Conservation (phyloP, 2,888 invertebrate species). For the Calephelis perditalis region DNA sequence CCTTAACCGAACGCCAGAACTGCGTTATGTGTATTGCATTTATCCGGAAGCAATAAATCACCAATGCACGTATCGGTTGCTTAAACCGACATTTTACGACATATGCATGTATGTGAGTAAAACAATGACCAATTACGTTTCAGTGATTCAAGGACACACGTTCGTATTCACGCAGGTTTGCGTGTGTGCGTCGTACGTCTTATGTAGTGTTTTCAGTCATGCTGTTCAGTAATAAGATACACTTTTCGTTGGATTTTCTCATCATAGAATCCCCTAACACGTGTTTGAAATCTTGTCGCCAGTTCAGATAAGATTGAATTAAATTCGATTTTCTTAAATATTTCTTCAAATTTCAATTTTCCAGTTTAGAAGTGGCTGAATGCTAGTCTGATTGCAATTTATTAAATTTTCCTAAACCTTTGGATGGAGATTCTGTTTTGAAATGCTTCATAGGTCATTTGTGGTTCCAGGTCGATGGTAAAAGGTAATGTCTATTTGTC, state of each 20-base stretch:
- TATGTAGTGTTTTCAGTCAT: not conserved
- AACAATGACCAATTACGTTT: slow-evolving; percentile 9
- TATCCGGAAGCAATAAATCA: slow-evolving; percentile 28
- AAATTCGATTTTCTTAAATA: not conserved
- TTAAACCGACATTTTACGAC: slow-evolving; percentile 29
- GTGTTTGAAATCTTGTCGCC: not conserved
- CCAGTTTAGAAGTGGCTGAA: too few relatives aligned
- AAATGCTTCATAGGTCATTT: too few relatives aligned
- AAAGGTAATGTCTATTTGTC: too few relatives aligned
- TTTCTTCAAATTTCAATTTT: too few relatives aligned
- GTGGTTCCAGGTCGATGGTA: too few relatives aligned
- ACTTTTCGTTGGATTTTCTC: not conserved
- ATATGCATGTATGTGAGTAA: slow-evolving; percentile 17
- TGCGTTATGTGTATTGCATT: slow-evolving; percentile 16
- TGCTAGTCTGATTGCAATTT: too few relatives aligned
- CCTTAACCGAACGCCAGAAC: not conserved
- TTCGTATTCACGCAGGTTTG: not conserved
- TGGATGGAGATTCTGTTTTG: too few relatives aligned
- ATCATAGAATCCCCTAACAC: not conserved
- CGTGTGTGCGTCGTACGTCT: not conserved
- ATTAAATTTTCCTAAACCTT: too few relatives aligned
- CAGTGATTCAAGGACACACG: slow-evolving; percentile 13
- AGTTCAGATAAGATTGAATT: not conserved
- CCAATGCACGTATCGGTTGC: slow-evolving; percentile 26
- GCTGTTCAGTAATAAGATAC: not conserved